Base-by-base conservation (phyloP, 2,113 vertebrate species). In the Cyprinodon brontotheroides region DNA sequence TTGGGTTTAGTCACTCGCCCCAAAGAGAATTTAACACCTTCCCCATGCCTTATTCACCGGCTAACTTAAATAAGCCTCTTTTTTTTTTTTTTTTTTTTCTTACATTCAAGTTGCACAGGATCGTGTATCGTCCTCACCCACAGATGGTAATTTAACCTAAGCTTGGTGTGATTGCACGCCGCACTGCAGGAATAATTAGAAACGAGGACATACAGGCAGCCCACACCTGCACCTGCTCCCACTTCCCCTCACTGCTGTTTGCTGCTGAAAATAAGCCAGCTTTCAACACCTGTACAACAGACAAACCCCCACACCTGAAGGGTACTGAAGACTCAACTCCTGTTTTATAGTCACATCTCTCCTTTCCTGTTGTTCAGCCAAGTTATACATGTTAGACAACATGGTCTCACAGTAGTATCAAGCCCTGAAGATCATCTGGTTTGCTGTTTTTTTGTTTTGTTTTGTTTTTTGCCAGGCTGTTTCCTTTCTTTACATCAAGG, bases 91-190 rank as follows among this genome's bases (percentile, higher is more conserved):
- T 71, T 11, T 15, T 45, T 74, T n/a, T n/a, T 13, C 66, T 60
- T 29, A 60, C 50, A 65, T 37, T 70, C 45, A 74, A n/a, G 75
- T 57, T 39, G 37, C 15, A 65, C 40, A 41, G 66, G 78, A 70
- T 83, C 38, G 69, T 43, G 78, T 85, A 4, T 80, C 82, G 3
- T 71, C 64, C 22, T 75, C n/a, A 3, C 71, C 61, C 72, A 48
- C 83, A 87, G 87, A 87, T 83, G 77, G 83, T 78, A 87, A 88
- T 74, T 72, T 62, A 78, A 78, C 59, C 72, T 71, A 9, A 39
- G 14, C 12, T 40, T 64, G 73, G 60, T 72, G 70, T 39, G 62
- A 74, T 47, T 71, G 76, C 45, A 64, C 15, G 7, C 13, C 61
- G 61, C 65, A 43, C 68, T 50, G 67, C 50, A 68, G 64, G 84